Conservation (phyloP, 2,797 vertebrate species). For the Merluccius polli region DNA sequence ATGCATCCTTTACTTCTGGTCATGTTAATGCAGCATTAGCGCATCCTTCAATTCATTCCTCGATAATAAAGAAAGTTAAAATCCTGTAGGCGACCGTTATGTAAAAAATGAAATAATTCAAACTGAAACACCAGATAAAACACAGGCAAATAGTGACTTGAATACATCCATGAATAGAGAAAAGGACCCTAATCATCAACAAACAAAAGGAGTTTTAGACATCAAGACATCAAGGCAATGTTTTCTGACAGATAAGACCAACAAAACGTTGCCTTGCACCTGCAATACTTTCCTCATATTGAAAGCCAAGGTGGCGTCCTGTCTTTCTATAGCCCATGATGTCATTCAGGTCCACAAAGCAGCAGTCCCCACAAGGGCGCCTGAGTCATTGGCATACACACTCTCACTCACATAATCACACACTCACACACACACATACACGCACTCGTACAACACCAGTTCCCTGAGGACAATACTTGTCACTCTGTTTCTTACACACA, state of each 20-base stretch:
- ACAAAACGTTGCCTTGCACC: background rate
- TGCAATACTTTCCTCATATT: background rate
- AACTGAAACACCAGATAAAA: too few relatives aligned
- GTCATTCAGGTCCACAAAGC: background rate
- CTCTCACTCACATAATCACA: constrained; percentile 11
- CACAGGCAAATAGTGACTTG: too few relatives aligned
- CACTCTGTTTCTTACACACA: background rate
- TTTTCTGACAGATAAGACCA: background rate
- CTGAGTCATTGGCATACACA: constrained; percentile 2
- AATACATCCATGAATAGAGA: background rate
- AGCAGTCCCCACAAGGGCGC: background rate
- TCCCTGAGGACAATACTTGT: too few relatives aligned
- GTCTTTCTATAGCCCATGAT: background rate
- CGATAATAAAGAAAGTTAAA: too few relatives aligned
- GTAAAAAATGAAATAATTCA: too few relatives aligned
- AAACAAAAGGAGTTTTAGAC: background rate
- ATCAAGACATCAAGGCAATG: background rate
- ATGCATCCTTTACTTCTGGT: too few relatives aligned
- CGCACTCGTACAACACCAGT: background rate
- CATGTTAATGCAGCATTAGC: too few relatives aligned
- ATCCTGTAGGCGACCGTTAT: too few relatives aligned
- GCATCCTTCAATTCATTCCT: too few relatives aligned
- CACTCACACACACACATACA: constrained; percentile 10
- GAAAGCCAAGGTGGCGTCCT: background rate
- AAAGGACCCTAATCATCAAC: background rate